Conservation (phyloP, 2,113 vertebrate species). For the Halcyon senegalensis region DNA sequence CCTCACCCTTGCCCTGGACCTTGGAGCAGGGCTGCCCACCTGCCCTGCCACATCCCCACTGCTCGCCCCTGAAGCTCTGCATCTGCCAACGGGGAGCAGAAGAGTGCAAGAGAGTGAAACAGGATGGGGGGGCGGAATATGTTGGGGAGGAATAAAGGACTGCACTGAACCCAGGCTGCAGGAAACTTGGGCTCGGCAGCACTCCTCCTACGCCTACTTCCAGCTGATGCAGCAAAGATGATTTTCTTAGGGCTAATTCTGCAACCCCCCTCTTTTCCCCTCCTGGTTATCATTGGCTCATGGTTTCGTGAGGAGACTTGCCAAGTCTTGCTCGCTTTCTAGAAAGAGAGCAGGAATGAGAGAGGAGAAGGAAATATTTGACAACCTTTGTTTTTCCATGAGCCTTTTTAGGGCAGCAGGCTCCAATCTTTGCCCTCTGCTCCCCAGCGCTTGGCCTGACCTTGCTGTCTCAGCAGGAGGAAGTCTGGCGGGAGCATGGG, state of each 20-base stretch:
- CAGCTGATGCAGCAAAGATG: constrained; percentile 69
- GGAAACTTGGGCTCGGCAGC: constrained; percentile 23
- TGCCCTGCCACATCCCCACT: not conserved
- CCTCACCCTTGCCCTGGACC: not conserved
- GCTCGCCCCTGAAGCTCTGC: not conserved
- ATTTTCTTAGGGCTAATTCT: constrained; percentile 60
- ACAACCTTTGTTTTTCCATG: constrained; percentile 72
- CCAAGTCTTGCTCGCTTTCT: constrained; percentile 65
- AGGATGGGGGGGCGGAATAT: not conserved
- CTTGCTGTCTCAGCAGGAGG: constrained; percentile 63
- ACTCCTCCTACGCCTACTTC: constrained; percentile 34
- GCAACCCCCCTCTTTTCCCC: not conserved
- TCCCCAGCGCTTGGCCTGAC: constrained; percentile 34
- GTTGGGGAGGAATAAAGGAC: not conserved
- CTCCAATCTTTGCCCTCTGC: constrained; percentile 57
- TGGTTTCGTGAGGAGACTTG: constrained; percentile 19
- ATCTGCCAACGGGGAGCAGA: not conserved
- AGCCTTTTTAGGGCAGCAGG: constrained; percentile 66
- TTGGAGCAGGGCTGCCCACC: not conserved
- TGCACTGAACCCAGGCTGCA: not conserved
- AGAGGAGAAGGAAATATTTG: constrained; percentile 64
- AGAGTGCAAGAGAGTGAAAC: accelerated
- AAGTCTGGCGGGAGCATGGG: not conserved
- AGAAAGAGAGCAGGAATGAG: constrained; percentile 59
- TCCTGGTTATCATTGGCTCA: constrained; percentile 70